Percentiles rank a stretch among this genome's conserved stretches.
phyloP scores from a whole-genome alignment of 2,113 vertebrate species.

The Rhipidura dahli region DNA sequence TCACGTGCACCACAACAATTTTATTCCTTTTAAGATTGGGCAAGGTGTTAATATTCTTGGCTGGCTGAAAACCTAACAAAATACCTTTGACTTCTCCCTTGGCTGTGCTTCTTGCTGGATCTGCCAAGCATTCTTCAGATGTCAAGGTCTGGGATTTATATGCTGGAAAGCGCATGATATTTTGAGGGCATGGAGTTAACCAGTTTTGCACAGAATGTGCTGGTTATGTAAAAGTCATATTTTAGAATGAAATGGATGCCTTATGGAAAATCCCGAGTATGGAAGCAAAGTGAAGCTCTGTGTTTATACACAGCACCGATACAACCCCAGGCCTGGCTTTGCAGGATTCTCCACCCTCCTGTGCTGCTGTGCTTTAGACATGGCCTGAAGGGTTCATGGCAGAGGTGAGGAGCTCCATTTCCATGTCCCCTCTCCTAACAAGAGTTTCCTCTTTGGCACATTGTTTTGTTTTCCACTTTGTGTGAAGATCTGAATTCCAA shows the following conservation, averaged over 20 bases:
- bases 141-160: constrained; percentile 68
- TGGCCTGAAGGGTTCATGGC: neutral
- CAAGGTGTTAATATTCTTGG: constrained; percentile 67
- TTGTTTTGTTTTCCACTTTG: neutral
- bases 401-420: neutral
- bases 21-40: constrained; percentile 33
- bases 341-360: neutral
- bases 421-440: neutral
- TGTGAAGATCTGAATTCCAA: neutral
- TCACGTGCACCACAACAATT: neutral
- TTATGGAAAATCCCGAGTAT: neutral
- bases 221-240: neutral
- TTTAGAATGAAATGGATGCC: neutral
- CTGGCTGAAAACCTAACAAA: constrained; percentile 53
- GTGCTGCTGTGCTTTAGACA: neutral
- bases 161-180: constrained; percentile 51
- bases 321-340: neutral
- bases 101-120: constrained; percentile 50
- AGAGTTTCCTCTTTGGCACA: neutral
- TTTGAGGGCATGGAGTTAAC: constrained; percentile 36
- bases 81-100: constrained; percentile 70
- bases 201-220: constrained; percentile 35
- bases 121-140: constrained; percentile 75
- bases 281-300: neutral
- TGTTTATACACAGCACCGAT: neutral